Evolutionary conservation across 2,797 vertebrate species (phyloP).

Genomic region (Protosalanx chinensis): DNA sequence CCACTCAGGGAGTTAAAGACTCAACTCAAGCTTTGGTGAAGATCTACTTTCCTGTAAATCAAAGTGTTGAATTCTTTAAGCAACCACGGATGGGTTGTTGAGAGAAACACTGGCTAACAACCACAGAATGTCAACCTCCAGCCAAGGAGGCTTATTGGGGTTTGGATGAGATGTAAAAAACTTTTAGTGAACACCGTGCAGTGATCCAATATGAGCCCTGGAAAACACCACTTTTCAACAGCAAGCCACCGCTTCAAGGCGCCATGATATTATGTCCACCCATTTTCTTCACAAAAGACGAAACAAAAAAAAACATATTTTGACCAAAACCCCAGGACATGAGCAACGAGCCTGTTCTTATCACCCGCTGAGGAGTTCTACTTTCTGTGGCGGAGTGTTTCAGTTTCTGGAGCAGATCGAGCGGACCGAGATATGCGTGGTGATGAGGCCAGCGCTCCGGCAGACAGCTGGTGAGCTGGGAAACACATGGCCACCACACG

Average conservation of each 20-base stretch:
- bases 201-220: too few relatives aligned
- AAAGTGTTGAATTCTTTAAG: constrained; percentile 10
- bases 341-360: not conserved
- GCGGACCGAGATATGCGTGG: constrained; percentile 24
- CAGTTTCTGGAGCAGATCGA: constrained; percentile 1
- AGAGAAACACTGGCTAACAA: not conserved
- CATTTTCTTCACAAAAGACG: not conserved
- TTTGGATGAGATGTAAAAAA: not conserved
- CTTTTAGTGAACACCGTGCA: too few relatives aligned
- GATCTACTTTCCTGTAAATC: constrained; percentile 25
- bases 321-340: not conserved
- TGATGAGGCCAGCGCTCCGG: constrained; percentile 30
- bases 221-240: too few relatives aligned
- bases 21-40: constrained; percentile 27
- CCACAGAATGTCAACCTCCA: not conserved
- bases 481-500: constrained; percentile 54
- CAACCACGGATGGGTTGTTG: not conserved
- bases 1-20: constrained; percentile 41
- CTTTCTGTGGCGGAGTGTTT: constrained; percentile 4
- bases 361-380: constrained; percentile 15
- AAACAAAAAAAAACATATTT: not conserved
- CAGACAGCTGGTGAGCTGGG: constrained; percentile 40
- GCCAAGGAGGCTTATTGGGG: not conserved
- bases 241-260: too few relatives aligned
- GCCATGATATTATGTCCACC: too few relatives aligned